Evolutionary conservation across 2,888 invertebrate genomes (phyloP).

Genomic region (Odontomyia ornata): DNA sequence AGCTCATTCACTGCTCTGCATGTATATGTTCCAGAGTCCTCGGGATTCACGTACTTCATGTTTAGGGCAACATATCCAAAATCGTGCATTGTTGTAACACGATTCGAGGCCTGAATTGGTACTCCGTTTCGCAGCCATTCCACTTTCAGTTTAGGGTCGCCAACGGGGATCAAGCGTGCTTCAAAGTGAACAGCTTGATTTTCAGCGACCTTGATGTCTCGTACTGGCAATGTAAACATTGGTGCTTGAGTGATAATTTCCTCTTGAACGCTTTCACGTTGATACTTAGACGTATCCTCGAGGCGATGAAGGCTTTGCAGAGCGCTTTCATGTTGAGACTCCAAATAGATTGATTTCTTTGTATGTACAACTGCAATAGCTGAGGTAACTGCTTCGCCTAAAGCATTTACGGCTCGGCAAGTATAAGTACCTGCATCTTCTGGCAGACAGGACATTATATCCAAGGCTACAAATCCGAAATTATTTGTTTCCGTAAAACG

Average conservation of each 20-base stretch:
- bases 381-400: constrained; percentile 93
- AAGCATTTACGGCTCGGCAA: constrained; percentile 88
- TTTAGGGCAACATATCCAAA: constrained; percentile 97
- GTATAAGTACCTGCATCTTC: constrained; percentile 98
- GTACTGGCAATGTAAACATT: constrained; percentile 90
- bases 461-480: constrained; percentile 96
- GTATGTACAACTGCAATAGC: constrained; percentile 86
- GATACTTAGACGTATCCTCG: constrained; percentile 81
- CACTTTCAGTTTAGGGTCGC: constrained; percentile 89
- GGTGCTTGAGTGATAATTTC: constrained; percentile 87
- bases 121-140: constrained; percentile 94
- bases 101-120: constrained; percentile 91
- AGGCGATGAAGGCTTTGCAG: constrained; percentile 81
- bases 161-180: constrained; percentile 91
- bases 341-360: constrained; percentile 84
- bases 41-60: constrained; percentile 93
- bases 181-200: constrained; percentile 95
- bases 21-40: constrained; percentile 96
- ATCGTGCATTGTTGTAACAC: constrained; percentile 94
- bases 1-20: constrained; percentile 91
- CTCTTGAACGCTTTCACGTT: constrained; percentile 77
- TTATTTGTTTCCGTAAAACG: constrained; percentile 96
- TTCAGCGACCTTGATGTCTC: constrained; percentile 85
- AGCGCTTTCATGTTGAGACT: constrained; percentile 89
- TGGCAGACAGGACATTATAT: constrained; percentile 93